Evolutionary conservation across 92 coral and sea anemone genomes (phyloP), one percentile per base, ranked within the genome.

Genomic region (Plumapathes pennacea): DNA sequence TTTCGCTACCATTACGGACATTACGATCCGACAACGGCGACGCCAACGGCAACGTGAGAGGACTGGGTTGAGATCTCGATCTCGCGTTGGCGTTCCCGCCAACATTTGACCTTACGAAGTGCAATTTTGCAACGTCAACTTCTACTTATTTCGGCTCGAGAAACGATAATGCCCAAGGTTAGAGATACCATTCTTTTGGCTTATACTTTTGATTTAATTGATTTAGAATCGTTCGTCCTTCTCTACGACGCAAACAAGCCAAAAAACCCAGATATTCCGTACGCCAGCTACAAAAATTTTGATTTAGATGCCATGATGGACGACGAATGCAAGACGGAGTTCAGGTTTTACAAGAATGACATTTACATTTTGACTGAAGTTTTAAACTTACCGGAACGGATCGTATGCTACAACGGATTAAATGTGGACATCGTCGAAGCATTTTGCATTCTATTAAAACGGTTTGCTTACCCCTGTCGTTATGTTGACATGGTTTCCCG

Each of bases 301-400:
- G 50, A 44, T 15, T 23, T 33, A 33, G 72, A 27, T 50, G 45
- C 40, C 25, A 44, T 41, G 57, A 26, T 33, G 30, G 49, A 25
- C 38, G 57, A 50, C 25, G 57, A 50, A 34, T 63, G 71, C 49
- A 46, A 63, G 42, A 49, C 71, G 21, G 60, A 48, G 53, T 34
- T 63, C 49, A 27, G 71, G 27, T 63, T 63, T 63, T 63, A 23
- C 27, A 48, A 63, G 71, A 63, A 47, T 32, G 54, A 43, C 40
- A 56, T 56, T 56, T 37, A 37, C 40, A 37, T 57, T 10, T 21
- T 57, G 1, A 48, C 43, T 20, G 46, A 54, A 34, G 48, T 57
- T 57, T 48, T 57, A 37, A 48, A 57, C 32, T 11, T 28, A 27
- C 58, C 38, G 32, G 58, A 51, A 20, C 11, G 10, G 25, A 66